These are phyloP conservation scores for Anhinga rufa DNA, from an alignment of 2,113 vertebrate species.

Conservation along the genomic window DNA sequence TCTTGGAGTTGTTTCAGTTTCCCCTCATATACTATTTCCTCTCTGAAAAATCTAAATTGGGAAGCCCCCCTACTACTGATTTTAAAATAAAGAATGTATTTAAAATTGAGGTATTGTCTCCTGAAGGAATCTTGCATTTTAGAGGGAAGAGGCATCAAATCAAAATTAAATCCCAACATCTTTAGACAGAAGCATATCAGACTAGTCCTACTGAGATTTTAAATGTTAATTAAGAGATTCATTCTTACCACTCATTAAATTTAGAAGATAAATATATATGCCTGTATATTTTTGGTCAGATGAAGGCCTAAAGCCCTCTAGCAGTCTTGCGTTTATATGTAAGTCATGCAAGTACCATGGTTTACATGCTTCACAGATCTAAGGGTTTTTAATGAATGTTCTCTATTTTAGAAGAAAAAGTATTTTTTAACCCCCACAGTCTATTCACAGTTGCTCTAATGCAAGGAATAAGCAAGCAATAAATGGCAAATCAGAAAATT, in stretches of 20 bases:
- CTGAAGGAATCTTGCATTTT: neutral
- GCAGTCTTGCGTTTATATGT: neutral
- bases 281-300: neutral
- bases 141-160: neutral
- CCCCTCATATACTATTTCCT: neutral
- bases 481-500: neutral
- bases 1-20: neutral
- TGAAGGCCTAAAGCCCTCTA: neutral
- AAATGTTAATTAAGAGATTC: neutral
- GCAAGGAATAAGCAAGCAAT: neutral
- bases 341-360: neutral
- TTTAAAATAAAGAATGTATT: neutral
- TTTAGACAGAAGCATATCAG: neutral
- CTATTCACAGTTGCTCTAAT: neutral
- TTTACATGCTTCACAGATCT: neutral
- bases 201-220: neutral
- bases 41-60: neutral
- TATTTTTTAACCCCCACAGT: neutral
- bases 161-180: neutral
- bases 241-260: neutral
- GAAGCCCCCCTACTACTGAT: neutral
- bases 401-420: neutral
- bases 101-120: neutral
- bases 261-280: neutral
- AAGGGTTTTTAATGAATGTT: neutral